These are phyloP conservation scores for Sciurus carolinensis DNA, from an alignment of 2,797 vertebrate species.

Conservation along the genomic window DNA sequence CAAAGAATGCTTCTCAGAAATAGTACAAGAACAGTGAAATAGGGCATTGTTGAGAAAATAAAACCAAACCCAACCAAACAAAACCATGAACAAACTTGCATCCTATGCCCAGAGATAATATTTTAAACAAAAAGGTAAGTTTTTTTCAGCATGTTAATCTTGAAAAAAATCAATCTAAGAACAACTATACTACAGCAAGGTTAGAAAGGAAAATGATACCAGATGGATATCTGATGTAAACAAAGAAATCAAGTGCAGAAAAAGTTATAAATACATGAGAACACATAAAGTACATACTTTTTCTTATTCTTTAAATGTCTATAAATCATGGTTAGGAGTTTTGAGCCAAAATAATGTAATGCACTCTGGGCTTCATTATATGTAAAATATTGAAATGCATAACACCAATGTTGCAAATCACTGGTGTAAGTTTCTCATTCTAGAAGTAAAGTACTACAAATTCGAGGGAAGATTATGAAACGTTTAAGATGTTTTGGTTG, in stretches of 20 bases:
- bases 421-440: background rate
- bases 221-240: background rate
- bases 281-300: background rate
- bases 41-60: background rate
- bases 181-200: fast-evolving
- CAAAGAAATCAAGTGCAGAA: background rate
- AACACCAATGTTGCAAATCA: background rate
- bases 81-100: background rate
- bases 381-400: background rate
- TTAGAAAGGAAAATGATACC: background rate
- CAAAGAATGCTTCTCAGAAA: background rate
- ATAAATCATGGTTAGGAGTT: background rate
- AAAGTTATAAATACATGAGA: background rate
- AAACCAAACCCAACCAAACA: background rate
- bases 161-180: background rate
- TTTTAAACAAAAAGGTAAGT: background rate
- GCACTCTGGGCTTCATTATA: background rate
- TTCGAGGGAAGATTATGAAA: background rate
- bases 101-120: background rate
- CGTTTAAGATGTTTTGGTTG: background rate
- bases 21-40: background rate
- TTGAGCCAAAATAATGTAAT: background rate
- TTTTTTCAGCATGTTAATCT: background rate
- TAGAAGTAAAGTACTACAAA: background rate
- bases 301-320: background rate